phyloP scores from a whole-genome alignment of 2,797 vertebrate species.

The Masticophis lateralis region DNA sequence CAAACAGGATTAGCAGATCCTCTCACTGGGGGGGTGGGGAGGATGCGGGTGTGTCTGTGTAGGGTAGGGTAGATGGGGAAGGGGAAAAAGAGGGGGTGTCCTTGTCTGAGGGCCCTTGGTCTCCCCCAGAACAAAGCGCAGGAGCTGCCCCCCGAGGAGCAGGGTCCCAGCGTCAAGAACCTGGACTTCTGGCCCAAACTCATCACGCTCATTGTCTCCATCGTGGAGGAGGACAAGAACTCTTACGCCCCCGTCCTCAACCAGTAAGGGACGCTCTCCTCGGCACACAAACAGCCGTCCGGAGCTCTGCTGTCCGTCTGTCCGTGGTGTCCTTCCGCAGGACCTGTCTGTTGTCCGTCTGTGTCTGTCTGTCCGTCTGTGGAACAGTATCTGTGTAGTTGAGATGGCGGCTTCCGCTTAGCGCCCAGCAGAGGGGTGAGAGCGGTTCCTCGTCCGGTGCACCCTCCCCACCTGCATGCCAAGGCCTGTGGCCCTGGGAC shows the following conservation, averaged over 20 bases:
- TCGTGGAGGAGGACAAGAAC: conserved; percentile 97
- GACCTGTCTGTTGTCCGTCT: conserved; percentile 69
- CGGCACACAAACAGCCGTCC: neutral
- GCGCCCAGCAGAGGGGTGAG: neutral
- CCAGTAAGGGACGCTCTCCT: conserved; percentile 85
- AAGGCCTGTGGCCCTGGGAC: neutral
- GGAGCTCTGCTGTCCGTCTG: conserved; percentile 48
- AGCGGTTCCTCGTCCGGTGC: neutral
- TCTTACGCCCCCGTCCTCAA: conserved; percentile 94
- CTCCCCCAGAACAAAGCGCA: conserved; percentile 79
- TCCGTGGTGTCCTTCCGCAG: conserved; percentile 66
- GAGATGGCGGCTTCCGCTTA: conserved; percentile 59
- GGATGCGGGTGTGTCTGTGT: too few relatives aligned
- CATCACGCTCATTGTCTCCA: conserved; percentile 97
- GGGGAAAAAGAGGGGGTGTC: too few relatives aligned
- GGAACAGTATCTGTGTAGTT: conserved; percentile 58
- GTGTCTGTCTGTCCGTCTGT: conserved; percentile 72
- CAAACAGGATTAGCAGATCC: neutral
- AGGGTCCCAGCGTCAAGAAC: conserved; percentile 93
- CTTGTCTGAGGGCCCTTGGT: neutral
- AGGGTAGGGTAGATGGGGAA: too few relatives aligned
- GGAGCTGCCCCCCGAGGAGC: conserved; percentile 88
- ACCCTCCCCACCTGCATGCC: neutral
- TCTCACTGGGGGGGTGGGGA: neutral
- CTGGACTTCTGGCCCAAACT: conserved; percentile 99